A percentile compares a stretch with the other conserved stretches of the same genome.
Conservation (phyloP, 92 coral and sea anemone genomes). For the Micromussa lordhowensis region DNA sequence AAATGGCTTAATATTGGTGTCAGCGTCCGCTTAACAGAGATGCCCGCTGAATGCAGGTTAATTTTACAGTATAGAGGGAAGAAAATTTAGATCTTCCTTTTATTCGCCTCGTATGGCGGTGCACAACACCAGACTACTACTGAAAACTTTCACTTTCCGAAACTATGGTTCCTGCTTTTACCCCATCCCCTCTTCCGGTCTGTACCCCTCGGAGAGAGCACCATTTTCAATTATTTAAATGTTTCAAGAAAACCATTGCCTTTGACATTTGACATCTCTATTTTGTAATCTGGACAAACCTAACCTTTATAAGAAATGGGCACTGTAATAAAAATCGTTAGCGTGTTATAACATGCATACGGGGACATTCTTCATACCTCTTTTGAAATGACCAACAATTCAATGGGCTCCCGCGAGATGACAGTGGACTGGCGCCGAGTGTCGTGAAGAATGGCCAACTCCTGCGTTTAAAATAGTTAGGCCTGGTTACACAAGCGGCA, state of each 20-base stretch:
- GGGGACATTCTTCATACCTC: conserved; percentile 61
- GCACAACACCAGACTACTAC: neutral
- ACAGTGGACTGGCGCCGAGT: conserved; percentile 96
- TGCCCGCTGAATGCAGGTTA: too few relatives aligned
- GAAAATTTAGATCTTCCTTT: too few relatives aligned
- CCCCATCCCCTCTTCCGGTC: neutral
- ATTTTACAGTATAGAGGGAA: too few relatives aligned
- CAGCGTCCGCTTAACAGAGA: too few relatives aligned
- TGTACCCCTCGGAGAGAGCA: neutral
- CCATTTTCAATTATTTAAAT: neutral
- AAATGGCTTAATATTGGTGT: too few relatives aligned
- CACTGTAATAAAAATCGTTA: neutral
- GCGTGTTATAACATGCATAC: neutral
- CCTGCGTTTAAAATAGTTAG: conserved; percentile 40
- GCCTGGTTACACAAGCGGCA: neutral
- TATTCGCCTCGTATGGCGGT: neutral
- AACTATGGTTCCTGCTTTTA: neutral
- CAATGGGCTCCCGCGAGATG: conserved; percentile 91
- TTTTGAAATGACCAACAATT: conserved; percentile 86
- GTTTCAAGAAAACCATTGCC: neutral
- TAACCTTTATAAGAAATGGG: neutral
- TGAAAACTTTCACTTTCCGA: neutral
- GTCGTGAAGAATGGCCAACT: conserved; percentile 93
- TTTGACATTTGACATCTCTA: neutral
- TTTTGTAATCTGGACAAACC: neutral